These are phyloP conservation scores for Epinotia demarniana DNA, from an alignment of 2,888 invertebrate species.

Conservation along the genomic window DNA sequence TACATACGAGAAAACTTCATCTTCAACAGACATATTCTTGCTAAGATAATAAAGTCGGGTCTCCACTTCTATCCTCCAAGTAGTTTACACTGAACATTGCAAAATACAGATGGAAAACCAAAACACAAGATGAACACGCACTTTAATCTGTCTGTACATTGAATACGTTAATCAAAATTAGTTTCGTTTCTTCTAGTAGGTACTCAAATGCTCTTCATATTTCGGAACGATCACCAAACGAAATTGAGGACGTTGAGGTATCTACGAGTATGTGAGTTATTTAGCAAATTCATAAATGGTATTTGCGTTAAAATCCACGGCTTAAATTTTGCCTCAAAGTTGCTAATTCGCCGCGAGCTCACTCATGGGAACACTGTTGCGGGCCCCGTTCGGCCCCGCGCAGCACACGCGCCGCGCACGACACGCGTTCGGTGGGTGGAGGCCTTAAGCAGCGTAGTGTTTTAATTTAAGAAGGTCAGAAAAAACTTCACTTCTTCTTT, in stretches of 20 bases:
- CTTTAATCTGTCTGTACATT: background rate
- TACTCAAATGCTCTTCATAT: background rate
- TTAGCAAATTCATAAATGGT: background rate
- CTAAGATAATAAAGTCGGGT: background rate
- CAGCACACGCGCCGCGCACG: too few relatives aligned
- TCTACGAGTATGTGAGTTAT: background rate
- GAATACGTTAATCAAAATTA: background rate
- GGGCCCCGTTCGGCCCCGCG: too few relatives aligned
- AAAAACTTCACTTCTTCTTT: too few relatives aligned
- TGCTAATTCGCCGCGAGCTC: background rate
- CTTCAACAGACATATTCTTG: background rate
- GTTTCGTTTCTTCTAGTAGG: background rate
- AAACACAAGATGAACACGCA: background rate
- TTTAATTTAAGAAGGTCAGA: background rate
- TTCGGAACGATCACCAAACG: too few relatives aligned
- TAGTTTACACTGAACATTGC: background rate
- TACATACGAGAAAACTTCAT: background rate
- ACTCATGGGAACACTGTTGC: background rate
- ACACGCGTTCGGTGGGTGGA: too few relatives aligned
- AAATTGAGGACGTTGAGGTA: background rate
- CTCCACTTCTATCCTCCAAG: background rate
- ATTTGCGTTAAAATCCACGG: too few relatives aligned
- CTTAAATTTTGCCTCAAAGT: background rate
- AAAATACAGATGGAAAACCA: background rate
- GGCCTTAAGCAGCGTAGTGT: background rate